These are phyloP conservation scores for Meta bourneti DNA, from an alignment of 2,888 invertebrate species.

Conservation along the genomic window DNA sequence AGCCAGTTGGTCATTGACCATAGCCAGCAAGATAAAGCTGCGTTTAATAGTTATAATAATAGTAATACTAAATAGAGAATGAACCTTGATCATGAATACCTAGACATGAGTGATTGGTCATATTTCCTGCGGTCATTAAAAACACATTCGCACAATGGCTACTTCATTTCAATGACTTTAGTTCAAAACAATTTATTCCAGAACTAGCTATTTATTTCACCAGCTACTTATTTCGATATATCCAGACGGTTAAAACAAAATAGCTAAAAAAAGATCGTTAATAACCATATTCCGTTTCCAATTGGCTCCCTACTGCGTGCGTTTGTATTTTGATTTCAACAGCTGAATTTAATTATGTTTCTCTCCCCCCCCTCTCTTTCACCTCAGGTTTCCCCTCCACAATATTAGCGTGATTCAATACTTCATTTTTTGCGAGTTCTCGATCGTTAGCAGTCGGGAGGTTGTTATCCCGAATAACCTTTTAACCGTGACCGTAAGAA, in stretches of 20 bases:
- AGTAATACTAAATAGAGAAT: no score
- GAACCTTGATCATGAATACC: no score
- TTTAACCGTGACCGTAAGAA: conserved; percentile 67
- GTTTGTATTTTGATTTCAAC: conserved; percentile 3
- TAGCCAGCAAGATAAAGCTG: no score
- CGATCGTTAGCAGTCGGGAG: conserved; percentile 50
- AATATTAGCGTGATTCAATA: conserved; percentile 57
- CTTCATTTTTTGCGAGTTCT: conserved; percentile 38
- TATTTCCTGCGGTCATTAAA: no score
- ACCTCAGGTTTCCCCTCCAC: conserved; percentile 8
- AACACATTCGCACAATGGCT: no score
- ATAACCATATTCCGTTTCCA: conserved; percentile 9
- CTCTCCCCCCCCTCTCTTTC: not conserved
- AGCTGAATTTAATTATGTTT: conserved; percentile 5
- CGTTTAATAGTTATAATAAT: no score
- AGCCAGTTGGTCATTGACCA: no score
- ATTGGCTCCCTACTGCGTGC: conserved; percentile 21
- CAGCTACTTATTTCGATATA: not conserved
- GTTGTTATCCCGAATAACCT: conserved; percentile 73
- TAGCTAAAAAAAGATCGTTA: conserved; percentile 14
- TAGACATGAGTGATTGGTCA: no score
- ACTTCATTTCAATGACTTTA: no score
- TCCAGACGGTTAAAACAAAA: conserved; percentile 19
- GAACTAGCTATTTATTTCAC: conserved; percentile 3
- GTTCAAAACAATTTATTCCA: conserved; percentile 12